phyloP scores from a whole-genome alignment of 92 coral and sea anemone genomes.

The Muricea muricata region DNA sequence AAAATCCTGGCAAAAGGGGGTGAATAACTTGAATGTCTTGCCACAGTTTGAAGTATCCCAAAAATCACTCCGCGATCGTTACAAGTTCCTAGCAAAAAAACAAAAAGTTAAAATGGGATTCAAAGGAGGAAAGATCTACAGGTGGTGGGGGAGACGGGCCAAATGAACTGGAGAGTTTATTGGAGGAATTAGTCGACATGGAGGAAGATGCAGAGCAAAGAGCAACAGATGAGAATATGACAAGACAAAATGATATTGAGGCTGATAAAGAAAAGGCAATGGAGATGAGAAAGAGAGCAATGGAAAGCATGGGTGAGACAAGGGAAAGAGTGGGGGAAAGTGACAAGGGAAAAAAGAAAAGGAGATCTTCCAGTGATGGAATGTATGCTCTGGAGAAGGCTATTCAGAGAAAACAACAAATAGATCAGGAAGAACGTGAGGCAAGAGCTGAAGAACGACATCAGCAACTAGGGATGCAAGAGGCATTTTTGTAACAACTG shows the following conservation, averaged over 20 bases:
- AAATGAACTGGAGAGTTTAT: background rate
- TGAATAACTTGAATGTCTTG: background rate
- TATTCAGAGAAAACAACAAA: too few species aligned
- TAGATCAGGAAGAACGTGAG: too few species aligned
- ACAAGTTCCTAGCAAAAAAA: background rate
- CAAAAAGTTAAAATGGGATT: background rate
- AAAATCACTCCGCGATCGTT: slow-evolving; percentile 1
- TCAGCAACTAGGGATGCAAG: too few species aligned
- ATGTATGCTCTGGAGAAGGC: too few species aligned
- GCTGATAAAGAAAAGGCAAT: background rate
- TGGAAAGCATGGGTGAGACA: slow-evolving; percentile 7
- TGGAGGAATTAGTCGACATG: background rate
- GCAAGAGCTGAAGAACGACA: too few species aligned
- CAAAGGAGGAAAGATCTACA: background rate
- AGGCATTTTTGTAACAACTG: too few species aligned
- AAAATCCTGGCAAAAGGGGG: background rate
- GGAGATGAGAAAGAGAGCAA: slow-evolving; percentile 9
- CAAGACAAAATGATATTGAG: background rate
- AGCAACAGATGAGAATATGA: background rate
- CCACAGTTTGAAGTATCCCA: background rate
- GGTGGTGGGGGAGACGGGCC: slow-evolving; percentile 10
- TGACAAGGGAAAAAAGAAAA: too few species aligned
- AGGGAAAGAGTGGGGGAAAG: background rate
- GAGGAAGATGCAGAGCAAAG: slow-evolving; percentile 1
- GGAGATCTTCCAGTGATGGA: too few species aligned